phyloP scores from a whole-genome alignment of 2,888 invertebrate genomes.

The Polietes domitor region DNA sequence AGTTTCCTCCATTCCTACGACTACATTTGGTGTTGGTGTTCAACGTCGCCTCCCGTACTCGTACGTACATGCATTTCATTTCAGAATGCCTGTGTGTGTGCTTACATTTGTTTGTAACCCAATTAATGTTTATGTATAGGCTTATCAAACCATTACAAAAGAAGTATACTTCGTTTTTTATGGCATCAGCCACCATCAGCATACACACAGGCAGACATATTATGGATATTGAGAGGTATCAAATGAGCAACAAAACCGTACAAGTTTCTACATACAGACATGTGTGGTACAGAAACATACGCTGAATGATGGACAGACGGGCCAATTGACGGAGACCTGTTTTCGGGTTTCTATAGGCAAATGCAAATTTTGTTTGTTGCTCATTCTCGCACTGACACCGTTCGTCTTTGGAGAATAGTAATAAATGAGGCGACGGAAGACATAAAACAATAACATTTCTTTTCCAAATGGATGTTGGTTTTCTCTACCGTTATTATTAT shows the following conservation, averaged over 20 bases:
- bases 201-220: not conserved
- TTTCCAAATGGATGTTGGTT: not conserved
- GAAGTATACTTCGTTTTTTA: slow-evolving; percentile 12
- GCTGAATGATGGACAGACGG: not conserved
- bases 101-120: slow-evolving; percentile 60
- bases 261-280: slow-evolving; percentile 36
- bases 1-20: slow-evolving; percentile 4
- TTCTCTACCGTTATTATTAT: not conserved
- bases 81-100: slow-evolving; percentile 1
- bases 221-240: slow-evolving; percentile 58
- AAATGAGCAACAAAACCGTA: slow-evolving; percentile 55
- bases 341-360: slow-evolving; percentile 51
- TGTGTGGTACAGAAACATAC: not conserved
- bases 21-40: not conserved
- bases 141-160: slow-evolving; percentile 61
- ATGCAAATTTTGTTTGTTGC: slow-evolving; percentile 58
- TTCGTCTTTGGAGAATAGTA: not conserved
- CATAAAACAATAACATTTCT: slow-evolving; percentile 43
- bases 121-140: slow-evolving; percentile 58
- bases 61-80: not conserved
- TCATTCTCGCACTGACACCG: not conserved
- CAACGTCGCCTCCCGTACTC: not conserved
- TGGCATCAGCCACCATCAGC: slow-evolving; percentile 48
- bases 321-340: slow-evolving; percentile 62
- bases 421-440: not conserved